A percentile compares a stretch with the other conserved stretches of the same genome.
phyloP scores from a whole-genome alignment of 2,113 vertebrate genomes.

The Lophura nycthemera region DNA sequence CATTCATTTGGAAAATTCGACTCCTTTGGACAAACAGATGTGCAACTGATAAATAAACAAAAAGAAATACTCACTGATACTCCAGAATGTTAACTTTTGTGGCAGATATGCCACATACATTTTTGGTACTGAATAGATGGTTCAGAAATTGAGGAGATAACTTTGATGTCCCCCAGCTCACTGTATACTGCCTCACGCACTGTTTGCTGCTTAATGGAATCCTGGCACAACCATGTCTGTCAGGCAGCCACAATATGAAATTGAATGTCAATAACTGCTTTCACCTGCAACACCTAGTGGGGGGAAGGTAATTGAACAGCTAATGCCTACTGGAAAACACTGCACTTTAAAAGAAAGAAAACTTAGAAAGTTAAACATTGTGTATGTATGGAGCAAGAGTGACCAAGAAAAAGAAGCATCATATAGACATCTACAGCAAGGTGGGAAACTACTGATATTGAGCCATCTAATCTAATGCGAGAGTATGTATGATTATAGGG shows the following conservation, averaged over 20 bases:
- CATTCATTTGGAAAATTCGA: neutral
- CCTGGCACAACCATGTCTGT: fast-evolving
- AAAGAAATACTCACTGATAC: neutral
- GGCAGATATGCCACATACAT: neutral
- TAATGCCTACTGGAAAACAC: neutral
- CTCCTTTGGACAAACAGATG: neutral
- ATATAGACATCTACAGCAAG: neutral
- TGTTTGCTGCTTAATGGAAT: fast-evolving
- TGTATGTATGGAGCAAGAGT: neutral
- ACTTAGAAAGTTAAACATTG: neutral
- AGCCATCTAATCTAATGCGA: neutral
- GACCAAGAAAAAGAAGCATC: neutral
- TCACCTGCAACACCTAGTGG: fast-evolving
- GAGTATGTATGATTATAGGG: too few relatives aligned
- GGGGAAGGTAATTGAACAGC: fast-evolving
- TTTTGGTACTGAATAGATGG: neutral
- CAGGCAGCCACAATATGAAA: fast-evolving
- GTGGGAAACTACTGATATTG: neutral
- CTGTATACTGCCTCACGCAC: fast-evolving
- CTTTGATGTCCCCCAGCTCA: neutral
- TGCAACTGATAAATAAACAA: neutral
- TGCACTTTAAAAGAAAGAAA: neutral
- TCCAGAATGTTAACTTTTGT: neutral
- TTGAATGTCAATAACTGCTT: neutral
- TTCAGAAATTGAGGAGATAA: neutral